Evolutionary conservation across 2,888 invertebrate species (phyloP).

Genomic region (Phoronis australis): DNA sequence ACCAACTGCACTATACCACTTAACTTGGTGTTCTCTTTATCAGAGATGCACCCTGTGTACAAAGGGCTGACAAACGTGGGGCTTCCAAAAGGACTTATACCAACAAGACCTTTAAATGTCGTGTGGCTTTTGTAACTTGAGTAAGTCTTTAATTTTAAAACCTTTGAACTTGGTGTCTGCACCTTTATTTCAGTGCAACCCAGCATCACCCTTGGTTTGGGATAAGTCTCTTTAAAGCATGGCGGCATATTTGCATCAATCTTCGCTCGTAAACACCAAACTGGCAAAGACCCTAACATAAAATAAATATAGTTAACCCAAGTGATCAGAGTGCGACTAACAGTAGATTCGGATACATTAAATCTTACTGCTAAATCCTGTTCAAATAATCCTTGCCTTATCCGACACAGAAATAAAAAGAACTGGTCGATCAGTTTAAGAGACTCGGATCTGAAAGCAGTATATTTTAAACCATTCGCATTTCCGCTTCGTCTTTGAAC

Average conservation of each 20-base stretch:
- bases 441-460: neutral
- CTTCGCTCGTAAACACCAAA: slow-evolving; percentile 8
- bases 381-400: slow-evolving; percentile 9
- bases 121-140: slow-evolving; percentile 8
- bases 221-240: slow-evolving; percentile 10
- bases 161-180: slow-evolving; percentile 7
- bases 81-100: slow-evolving; percentile 9
- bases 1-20: slow-evolving; percentile 8
- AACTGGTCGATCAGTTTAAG: no score
- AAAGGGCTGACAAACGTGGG: slow-evolving; percentile 9
- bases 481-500: neutral
- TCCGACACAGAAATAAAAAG: slow-evolving; percentile 11
- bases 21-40: slow-evolving; percentile 7
- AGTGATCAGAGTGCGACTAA: slow-evolving; percentile 8
- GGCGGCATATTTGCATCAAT: slow-evolving; percentile 6
- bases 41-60: slow-evolving; percentile 11
- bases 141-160: slow-evolving; percentile 4
- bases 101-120: slow-evolving; percentile 10
- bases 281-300: slow-evolving; percentile 3
- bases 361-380: slow-evolving; percentile 11
- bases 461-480: neutral
- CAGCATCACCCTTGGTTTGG: slow-evolving; percentile 10
- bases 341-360: slow-evolving; percentile 5
- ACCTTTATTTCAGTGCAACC: slow-evolving; percentile 13
- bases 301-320: slow-evolving; percentile 11